A percentile compares a stretch with the other conserved stretches of the same genome.
These are phyloP conservation scores for Unio delphinus DNA, from an alignment of 2,888 invertebrate genomes.

Conservation along the genomic window DNA sequence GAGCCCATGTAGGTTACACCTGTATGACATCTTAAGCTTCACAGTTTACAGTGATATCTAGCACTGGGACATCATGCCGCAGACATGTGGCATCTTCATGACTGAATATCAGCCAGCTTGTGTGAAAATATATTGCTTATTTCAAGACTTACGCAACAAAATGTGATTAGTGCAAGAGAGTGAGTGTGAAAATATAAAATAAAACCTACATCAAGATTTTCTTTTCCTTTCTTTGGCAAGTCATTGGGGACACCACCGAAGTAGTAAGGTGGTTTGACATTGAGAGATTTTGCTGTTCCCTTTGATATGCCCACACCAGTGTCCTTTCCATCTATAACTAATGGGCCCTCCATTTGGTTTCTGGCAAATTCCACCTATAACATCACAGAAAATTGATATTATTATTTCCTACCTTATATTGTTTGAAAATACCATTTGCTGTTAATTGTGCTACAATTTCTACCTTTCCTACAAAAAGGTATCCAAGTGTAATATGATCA, in stretches of 20 bases:
- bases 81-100: no score
- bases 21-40: background rate
- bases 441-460: no score
- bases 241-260: constrained; percentile 83
- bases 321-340: constrained; percentile 77
- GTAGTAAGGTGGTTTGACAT: constrained; percentile 81
- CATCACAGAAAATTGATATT: background rate
- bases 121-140: no score
- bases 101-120: no score
- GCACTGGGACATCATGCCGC: no score
- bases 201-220: constrained; percentile 66
- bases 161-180: background rate
- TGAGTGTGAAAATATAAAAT: background rate
- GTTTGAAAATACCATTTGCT: no score
- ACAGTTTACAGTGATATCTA: no score
- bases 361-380: constrained; percentile 78
- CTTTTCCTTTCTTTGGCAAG: constrained; percentile 69
- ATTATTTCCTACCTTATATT: no score
- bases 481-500: no score
- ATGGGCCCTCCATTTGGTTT: constrained; percentile 77
- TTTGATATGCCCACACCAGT: constrained; percentile 74
- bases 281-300: constrained; percentile 73
- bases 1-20: background rate
- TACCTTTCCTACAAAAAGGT: no score
- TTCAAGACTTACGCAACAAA: no score